Base-by-base conservation (phyloP, 2,797 vertebrate genomes). In the Pogonophryne albipinna region DNA sequence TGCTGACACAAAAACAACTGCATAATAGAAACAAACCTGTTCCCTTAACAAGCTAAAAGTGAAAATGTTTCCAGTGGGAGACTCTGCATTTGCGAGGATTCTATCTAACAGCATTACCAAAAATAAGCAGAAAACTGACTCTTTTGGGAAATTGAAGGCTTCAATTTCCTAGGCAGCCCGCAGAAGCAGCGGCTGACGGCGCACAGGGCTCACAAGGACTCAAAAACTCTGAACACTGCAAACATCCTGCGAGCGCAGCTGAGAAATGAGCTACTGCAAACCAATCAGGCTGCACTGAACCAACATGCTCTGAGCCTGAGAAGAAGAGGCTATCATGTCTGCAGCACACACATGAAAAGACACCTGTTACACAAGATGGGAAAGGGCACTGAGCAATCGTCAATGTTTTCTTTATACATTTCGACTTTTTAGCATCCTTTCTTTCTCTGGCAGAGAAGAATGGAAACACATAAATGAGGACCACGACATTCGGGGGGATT, bases 251-350 rank as follows among this genome's bases (percentile, higher is more conserved):
- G 6, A 80, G 80, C n/a, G 1, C 0, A 1, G 63, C 64, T 63
- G 71, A 75, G 62, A 69, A 83, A 81, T 34, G 66, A 80, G 70
- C 66, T 60, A 38, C 58, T 62, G 69, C 63, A 79, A 86, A 84
- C 59, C 63, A 74, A 63, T 85, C 68, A 64, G 34, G 83, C 75
- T 52, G 19, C 53, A 72, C 53, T 16, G 60, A 78, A 71, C 62
- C 64, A 56, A 72, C 59, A 34, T 6, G 6, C 46, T 41, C 4
- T 0, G 15, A 71, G 67, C 46, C 44, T 62, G 38, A 61, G 12
- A 16, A 34, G 27, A 45, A 23, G 23, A 53, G 34, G 42, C 7
- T 19, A 52, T 64, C 66, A 17, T 19, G 61, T 74, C 63, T n/a
- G 20, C 38, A 0, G 23, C 62, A 9, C 19, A 15, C 55, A 76